Conservation (phyloP, 2,797 vertebrate species). For the Monodelphis domestica region DNA sequence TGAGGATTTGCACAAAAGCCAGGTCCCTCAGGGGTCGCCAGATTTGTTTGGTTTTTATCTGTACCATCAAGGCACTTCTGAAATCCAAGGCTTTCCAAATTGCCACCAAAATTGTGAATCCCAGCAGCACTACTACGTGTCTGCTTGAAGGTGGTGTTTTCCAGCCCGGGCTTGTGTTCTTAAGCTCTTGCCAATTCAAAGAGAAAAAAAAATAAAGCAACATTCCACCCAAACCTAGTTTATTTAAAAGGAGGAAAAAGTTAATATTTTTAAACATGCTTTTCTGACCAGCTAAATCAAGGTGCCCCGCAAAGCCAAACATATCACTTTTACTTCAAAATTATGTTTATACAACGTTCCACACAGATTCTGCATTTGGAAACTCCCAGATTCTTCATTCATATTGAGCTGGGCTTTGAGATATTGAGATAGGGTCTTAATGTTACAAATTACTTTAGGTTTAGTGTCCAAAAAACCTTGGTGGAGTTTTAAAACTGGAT, state of each 20-base stretch:
- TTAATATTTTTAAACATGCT: constrained; percentile 21
- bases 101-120: constrained; percentile 52
- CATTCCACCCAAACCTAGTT: background rate
- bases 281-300: constrained; percentile 11
- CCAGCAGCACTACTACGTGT: constrained; percentile 61
- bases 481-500: background rate
- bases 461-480: background rate
- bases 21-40: constrained; percentile 29
- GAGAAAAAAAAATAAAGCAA: constrained; percentile 30
- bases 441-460: background rate
- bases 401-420: constrained; percentile 42
- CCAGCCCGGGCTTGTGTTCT: constrained; percentile 64
- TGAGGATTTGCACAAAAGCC: constrained; percentile 27
- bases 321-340: constrained; percentile 31
- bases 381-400: constrained; percentile 18
- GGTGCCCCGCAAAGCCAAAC: background rate
- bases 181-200: constrained; percentile 56
- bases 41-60: constrained; percentile 47
- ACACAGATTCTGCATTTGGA: constrained; percentile 9
- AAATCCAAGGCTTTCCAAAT: background rate
- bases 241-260: constrained; percentile 13
- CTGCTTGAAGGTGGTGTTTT: background rate
- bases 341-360: constrained; percentile 25
- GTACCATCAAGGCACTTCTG: fast-evolving
- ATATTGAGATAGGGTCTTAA: background rate